Evolutionary conservation across 53 echinoderm and acorn worm genomes (phyloP).

Genomic region (Paelopatides confundens): DNA sequence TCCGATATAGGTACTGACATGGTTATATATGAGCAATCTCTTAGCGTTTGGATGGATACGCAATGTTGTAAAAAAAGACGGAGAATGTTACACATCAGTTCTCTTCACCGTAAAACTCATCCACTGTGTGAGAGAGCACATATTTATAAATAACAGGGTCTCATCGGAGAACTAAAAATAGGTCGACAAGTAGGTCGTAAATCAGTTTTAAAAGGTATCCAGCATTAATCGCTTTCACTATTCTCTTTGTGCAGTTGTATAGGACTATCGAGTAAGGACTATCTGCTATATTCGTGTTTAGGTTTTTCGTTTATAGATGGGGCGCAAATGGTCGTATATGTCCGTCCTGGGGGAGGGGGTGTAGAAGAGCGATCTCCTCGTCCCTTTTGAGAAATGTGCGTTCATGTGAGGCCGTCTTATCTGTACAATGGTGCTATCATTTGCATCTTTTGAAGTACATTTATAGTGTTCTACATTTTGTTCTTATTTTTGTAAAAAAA

Average conservation of each 20-base stretch:
- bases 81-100: constrained; percentile 1
- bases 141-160: constrained; percentile 10
- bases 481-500: no score
- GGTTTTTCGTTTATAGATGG: no score
- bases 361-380: no score
- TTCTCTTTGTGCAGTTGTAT: background rate
- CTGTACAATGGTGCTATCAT: no score
- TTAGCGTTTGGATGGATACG: background rate
- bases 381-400: no score
- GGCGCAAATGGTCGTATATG: no score
- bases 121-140: constrained; percentile 16
- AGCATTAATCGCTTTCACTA: background rate
- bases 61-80: background rate
- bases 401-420: no score
- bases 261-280: no score
- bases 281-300: no score
- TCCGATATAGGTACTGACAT: background rate
- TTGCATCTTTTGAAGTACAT: no score
- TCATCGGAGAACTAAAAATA: background rate
- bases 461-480: no score
- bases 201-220: background rate
- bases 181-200: background rate
- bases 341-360: no score
- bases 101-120: constrained; percentile 13
- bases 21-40: constrained; percentile 34